phyloP scores from a whole-genome alignment of 2,797 vertebrate genomes.

The Oceanodroma leucorhoa region DNA sequence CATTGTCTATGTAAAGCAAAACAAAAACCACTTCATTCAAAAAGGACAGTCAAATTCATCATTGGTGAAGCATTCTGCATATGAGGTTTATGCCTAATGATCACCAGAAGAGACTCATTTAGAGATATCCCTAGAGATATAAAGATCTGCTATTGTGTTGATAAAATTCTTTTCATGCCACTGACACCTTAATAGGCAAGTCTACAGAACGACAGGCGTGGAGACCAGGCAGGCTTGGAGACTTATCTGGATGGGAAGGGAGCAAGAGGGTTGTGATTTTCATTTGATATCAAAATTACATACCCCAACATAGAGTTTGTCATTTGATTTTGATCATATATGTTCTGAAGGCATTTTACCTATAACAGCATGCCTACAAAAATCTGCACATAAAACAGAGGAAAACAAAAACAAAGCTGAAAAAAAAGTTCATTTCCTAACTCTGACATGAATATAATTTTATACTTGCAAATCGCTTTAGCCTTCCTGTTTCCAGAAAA shows the following conservation, averaged over 20 bases:
- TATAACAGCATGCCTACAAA: background rate
- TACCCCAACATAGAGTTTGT: background rate
- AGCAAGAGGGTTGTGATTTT: background rate
- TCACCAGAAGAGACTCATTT: constrained; percentile 9
- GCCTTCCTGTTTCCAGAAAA: constrained; percentile 45
- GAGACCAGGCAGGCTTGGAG: background rate
- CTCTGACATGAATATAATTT: constrained; percentile 20
- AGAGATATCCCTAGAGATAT: constrained; percentile 27
- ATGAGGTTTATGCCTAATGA: background rate
- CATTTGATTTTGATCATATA: background rate
- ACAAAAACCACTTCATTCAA: constrained; percentile 10
- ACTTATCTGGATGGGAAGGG: background rate
- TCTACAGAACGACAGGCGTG: background rate
- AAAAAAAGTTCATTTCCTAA: background rate
- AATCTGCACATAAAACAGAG: background rate
- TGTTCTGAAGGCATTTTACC: background rate
- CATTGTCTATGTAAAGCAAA: constrained; percentile 28
- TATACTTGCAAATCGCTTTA: constrained; percentile 36
- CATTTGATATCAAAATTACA: background rate
- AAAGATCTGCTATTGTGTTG: constrained; percentile 14
- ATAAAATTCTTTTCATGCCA: constrained; percentile 65
- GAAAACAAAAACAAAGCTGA: background rate
- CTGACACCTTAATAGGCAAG: background rate
- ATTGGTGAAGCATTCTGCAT: constrained; percentile 22
- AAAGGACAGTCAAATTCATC: constrained; percentile 11